Evolutionary conservation across 2,113 vertebrate genomes (phyloP).

Genomic region (Odontesthes bonariensis): DNA sequence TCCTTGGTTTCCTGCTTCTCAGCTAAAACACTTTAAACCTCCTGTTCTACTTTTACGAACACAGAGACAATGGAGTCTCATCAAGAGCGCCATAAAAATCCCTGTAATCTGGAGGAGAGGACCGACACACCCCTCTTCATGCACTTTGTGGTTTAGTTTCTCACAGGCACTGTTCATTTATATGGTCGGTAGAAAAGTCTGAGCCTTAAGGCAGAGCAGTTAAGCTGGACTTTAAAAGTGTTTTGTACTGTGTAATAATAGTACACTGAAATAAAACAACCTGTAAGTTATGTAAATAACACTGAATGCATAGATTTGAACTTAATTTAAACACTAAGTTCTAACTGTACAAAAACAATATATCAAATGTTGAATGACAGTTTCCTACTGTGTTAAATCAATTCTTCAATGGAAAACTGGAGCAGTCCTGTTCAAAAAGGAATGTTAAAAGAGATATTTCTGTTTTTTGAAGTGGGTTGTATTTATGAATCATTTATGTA

Average conservation of each 20-base stretch:
- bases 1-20: constrained; percentile 19
- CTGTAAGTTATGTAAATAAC: too few relatives aligned
- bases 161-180: constrained; percentile 50
- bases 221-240: constrained; percentile 9
- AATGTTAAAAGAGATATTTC: too few relatives aligned
- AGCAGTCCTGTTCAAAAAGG: too few relatives aligned
- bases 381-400: too few relatives aligned
- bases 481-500: too few relatives aligned
- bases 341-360: too few relatives aligned
- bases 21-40: constrained; percentile 37
- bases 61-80: constrained; percentile 53
- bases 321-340: too few relatives aligned
- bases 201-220: neutral
- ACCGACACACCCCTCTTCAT: constrained; percentile 38
- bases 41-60: constrained; percentile 49
- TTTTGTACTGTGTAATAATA: constrained; percentile 44
- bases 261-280: too few relatives aligned
- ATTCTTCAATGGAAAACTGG: too few relatives aligned
- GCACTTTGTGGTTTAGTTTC: constrained; percentile 51
- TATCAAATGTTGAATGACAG: too few relatives aligned
- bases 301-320: too few relatives aligned
- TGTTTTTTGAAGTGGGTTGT: too few relatives aligned
- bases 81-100: constrained; percentile 46
- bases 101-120: constrained; percentile 55
- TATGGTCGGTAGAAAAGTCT: constrained; percentile 18